These are phyloP conservation scores for Rhincodon typus DNA, from an alignment of 2,797 vertebrate genomes.

Conservation along the genomic window DNA sequence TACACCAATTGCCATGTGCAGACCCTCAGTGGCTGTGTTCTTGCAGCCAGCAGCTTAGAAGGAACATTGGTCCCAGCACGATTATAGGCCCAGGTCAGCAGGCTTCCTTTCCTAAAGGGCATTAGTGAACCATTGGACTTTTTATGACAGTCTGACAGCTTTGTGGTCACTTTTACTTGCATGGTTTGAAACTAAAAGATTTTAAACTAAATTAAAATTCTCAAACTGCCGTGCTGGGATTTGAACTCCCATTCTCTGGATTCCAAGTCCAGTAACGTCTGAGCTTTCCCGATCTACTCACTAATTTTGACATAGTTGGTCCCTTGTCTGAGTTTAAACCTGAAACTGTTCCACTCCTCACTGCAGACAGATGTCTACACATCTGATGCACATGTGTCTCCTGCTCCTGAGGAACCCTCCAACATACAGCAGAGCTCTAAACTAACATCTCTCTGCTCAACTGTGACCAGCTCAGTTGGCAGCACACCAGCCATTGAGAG, in stretches of 20 bases:
- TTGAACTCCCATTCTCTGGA: neutral
- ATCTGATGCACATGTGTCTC: slow-evolving; percentile 16
- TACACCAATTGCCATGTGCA: too few species aligned
- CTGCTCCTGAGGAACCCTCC: neutral
- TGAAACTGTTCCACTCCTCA: slow-evolving; percentile 3
- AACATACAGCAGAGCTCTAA: neutral
- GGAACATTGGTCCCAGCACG: too few species aligned
- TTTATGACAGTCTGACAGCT: neutral
- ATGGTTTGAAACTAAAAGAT: too few species aligned
- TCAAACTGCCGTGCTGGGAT: neutral
- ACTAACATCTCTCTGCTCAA: neutral
- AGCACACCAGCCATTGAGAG: neutral
- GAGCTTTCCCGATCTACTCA: neutral
- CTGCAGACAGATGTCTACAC: slow-evolving; percentile 21
- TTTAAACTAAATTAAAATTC: neutral
- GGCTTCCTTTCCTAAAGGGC: neutral
- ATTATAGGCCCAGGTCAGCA: too few species aligned
- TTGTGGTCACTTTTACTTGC: neutral
- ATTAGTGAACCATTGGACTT: neutral
- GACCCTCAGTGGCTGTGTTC: too few species aligned
- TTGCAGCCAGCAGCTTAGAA: too few species aligned
- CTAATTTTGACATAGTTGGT: neutral
- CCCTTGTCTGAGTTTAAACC: slow-evolving; percentile 20
- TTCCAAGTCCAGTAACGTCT: neutral
- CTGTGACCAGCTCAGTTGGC: slow-evolving; percentile 25